Percentiles rank a stretch among this genome's conserved stretches.
Evolutionary conservation across 2,113 vertebrate genomes (phyloP).

Genomic region (Pseudopodoces humilis): DNA sequence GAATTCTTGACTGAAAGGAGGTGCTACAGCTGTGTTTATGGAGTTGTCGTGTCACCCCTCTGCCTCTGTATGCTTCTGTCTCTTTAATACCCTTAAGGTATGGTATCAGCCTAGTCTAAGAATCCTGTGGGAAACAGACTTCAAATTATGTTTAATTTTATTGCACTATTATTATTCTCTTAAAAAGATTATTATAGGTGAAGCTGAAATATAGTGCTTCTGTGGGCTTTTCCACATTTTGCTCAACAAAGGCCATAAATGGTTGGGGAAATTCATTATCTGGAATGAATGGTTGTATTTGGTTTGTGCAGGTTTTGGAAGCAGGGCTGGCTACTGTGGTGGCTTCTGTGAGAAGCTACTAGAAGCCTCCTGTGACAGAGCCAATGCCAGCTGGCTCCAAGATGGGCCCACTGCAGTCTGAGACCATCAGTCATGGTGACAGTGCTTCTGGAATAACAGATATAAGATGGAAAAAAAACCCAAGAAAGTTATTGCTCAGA

Average conservation of each 20-base stretch:
- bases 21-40: slow-evolving; percentile 17
- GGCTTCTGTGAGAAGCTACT: neutral
- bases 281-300: neutral
- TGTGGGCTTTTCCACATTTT: neutral
- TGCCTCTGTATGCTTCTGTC: neutral
- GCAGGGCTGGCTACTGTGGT: neutral
- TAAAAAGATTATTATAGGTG: neutral
- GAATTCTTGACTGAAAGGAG: slow-evolving; percentile 42
- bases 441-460: neutral
- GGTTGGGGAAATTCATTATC: neutral
- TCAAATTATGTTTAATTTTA: neutral
- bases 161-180: neutral
- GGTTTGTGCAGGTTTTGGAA: neutral
- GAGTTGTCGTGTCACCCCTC: neutral
- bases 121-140: neutral
- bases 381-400: neutral
- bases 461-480: neutral
- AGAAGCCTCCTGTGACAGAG: neutral
- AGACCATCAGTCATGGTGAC: neutral
- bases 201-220: neutral
- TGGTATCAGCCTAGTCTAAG: neutral
- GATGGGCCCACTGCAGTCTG: no score
- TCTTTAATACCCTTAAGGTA: neutral
- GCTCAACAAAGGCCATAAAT: neutral
- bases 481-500: neutral